Conservation (phyloP, 2,888 invertebrate genomes). For the Dione juno region DNA sequence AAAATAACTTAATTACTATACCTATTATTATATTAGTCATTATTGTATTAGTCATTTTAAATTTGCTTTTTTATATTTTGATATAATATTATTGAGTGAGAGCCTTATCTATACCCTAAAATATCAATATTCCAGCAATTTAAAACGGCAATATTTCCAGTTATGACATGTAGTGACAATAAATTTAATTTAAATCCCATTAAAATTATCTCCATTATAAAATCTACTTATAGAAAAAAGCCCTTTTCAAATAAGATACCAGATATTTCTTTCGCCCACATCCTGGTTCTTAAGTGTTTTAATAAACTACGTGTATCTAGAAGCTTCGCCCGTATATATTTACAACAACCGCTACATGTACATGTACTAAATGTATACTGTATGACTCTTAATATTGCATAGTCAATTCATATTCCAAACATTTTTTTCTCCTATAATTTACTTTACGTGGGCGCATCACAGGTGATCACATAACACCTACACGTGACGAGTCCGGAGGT, state of each 20-base stretch:
- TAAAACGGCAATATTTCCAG: background rate
- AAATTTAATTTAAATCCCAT: background rate
- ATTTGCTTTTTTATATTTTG: background rate
- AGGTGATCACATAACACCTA: slow-evolving; percentile 55
- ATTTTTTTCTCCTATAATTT: background rate
- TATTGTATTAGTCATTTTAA: background rate
- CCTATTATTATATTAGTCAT: background rate
- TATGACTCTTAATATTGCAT: background rate
- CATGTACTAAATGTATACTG: background rate
- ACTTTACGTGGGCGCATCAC: slow-evolving; percentile 42
- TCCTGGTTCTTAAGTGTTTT: slow-evolving; percentile 1
- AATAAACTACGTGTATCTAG: background rate
- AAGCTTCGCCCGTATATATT: background rate
- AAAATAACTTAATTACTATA: background rate
- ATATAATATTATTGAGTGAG: background rate
- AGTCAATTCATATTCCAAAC: background rate
- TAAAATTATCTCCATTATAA: background rate
- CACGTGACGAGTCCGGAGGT: slow-evolving; percentile 49
- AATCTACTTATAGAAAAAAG: background rate
- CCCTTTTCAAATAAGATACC: background rate
- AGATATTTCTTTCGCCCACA: background rate
- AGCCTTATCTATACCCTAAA: background rate
- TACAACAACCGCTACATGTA: background rate
- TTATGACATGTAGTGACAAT: background rate
- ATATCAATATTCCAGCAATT: background rate